Base-by-base conservation (phyloP, 2,113 vertebrate genomes). In the Dissostichus mawsoni region DNA sequence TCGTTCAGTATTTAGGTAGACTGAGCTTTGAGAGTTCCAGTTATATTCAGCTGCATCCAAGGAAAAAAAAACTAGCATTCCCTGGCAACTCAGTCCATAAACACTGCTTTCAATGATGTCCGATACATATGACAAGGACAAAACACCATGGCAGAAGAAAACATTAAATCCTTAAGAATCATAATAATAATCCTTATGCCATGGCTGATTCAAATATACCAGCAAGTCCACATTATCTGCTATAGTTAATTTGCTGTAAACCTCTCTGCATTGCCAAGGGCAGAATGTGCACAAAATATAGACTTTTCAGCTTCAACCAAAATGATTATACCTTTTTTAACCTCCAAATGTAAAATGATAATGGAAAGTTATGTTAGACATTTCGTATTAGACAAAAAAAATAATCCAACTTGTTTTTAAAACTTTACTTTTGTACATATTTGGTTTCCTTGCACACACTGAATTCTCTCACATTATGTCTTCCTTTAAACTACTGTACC, bases 21-120 rank as follows among this genome's bases (percentile, higher is more conserved):
- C 20, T 69, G 57, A 56, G 57, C 61, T 75, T 67, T 86, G 50
- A 64, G 29, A 44, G 25, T 63, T 76, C 52, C 45, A 58, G 61
- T 71, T 57, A 63, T 18, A 79, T 63, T 68, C 53, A 41, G 50
- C 16, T 23, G 29, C 13, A 55, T 16, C n/a, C 4, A n/a, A 44
- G 61, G 9, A 48, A n/a, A 68, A 48, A 68, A 33, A 65, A 48
- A 1, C 3, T 11, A 16, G n/a, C 17, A 47, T 13, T 11, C 41
- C 6, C 23, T 23, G 48, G n/a, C 59, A 41, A 36, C 16, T 47
- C 10, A 33, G 11, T n/a, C 14, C 29, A 66, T 47, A 12, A 9
- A 72, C 17, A 10, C 52, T 75, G 57, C 57, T 75, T 41, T 75
- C 9, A 63, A 23, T 29, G 63, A 56, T 25, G 25, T 64, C 11